Evolutionary conservation across 1,140 invertebrate species (phyloP).

Genomic region (Bombyx mandarina): DNA sequence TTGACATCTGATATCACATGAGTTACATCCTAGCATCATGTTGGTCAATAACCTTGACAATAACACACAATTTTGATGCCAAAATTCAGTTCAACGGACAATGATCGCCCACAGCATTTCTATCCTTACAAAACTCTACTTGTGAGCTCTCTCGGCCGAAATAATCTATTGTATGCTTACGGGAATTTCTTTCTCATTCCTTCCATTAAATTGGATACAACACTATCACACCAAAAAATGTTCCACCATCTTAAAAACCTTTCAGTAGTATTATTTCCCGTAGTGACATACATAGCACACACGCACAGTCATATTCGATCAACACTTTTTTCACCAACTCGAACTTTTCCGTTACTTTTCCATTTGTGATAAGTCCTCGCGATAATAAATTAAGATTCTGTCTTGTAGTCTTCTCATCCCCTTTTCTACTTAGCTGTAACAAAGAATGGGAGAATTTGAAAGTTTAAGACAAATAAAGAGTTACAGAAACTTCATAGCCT

Average conservation of each 20-base stretch:
- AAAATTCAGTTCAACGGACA: constrained; percentile 14
- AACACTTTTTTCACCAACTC: constrained; percentile 53
- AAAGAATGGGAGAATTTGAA: constrained; percentile 9
- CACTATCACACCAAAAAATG: constrained; percentile 65
- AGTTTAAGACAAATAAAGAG: too few relatives aligned
- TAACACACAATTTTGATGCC: neutral
- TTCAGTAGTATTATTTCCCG: constrained; percentile 47
- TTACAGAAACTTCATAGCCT: too few relatives aligned
- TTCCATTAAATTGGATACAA: constrained; percentile 68
- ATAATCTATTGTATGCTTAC: constrained; percentile 34
- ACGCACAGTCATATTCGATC: constrained; percentile 36
- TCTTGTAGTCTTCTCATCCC: constrained; percentile 28
- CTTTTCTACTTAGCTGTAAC: constrained; percentile 53
- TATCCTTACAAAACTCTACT: constrained; percentile 18
- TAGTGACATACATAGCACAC: constrained; percentile 18
- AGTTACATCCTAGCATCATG: constrained; percentile 44
- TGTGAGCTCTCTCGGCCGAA: constrained; percentile 33
- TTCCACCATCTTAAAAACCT: constrained; percentile 43
- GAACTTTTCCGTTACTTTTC: constrained; percentile 60
- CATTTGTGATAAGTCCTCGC: constrained; percentile 59
- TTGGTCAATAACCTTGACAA: constrained; percentile 35
- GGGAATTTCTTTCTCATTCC: constrained; percentile 51
- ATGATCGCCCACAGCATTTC: constrained; percentile 15
- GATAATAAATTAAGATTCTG: constrained; percentile 66
- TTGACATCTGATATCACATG: constrained; percentile 37